These are phyloP conservation scores for Hydractinia symbiolongicarpus DNA, from an alignment of 30 jellyfish, hydroid and myxozoan species.

Conservation along the genomic window DNA sequence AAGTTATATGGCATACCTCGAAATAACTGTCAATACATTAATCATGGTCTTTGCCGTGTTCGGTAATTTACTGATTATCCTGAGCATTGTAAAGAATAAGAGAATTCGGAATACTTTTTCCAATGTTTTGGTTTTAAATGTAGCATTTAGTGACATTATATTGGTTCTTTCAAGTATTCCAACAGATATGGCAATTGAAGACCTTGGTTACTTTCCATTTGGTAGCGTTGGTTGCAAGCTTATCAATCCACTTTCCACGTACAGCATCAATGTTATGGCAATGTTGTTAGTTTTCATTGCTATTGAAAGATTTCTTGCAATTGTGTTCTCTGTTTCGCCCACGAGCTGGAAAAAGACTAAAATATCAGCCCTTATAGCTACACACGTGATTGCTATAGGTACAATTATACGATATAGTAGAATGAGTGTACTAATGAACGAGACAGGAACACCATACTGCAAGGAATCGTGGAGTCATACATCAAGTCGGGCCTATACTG, in stretches of 20 bases:
- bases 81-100: background rate
- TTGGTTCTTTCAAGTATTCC: background rate
- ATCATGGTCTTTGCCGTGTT: background rate
- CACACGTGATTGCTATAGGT: conserved; percentile 29
- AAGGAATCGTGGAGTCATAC: too few species aligned
- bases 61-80: conserved; percentile 1
- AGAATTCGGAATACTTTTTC: background rate
- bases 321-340: conserved; percentile 28
- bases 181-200: background rate
- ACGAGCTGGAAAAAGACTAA: background rate
- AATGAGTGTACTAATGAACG: too few species aligned
- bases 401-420: conserved; percentile 35
- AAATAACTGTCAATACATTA: background rate
- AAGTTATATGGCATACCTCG: too few species aligned
- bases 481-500: too few species aligned
- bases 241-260: conserved; percentile 64
- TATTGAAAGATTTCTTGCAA: conserved; percentile 51
- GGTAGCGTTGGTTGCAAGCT: conserved; percentile 41
- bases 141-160: background rate
- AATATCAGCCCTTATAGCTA: conserved; percentile 18
- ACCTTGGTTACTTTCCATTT: background rate
- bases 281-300: conserved; percentile 53
- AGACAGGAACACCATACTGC: too few species aligned
- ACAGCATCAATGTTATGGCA: conserved; percentile 48
- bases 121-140: background rate